These are phyloP conservation scores for Canis aureus DNA, from an alignment of 2,113 vertebrate genomes.

Conservation along the genomic window DNA sequence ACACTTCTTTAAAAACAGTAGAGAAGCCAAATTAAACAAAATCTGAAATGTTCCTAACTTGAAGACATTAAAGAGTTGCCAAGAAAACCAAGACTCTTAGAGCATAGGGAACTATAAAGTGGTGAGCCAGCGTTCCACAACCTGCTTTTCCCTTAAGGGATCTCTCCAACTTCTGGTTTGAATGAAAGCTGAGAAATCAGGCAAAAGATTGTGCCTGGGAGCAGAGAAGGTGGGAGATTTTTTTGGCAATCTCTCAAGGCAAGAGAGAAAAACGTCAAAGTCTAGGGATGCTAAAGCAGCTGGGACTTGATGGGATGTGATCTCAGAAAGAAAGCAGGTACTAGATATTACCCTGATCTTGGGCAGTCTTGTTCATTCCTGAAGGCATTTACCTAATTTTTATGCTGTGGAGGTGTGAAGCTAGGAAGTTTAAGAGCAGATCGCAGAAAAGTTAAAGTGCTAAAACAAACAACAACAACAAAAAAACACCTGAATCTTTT, in stretches of 20 bases:
- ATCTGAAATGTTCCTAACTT: not conserved
- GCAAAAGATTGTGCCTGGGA: not conserved
- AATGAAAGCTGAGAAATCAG: not conserved
- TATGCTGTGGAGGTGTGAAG: not conserved
- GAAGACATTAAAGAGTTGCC: not conserved
- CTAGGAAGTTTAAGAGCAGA: not conserved
- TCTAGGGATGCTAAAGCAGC: not conserved
- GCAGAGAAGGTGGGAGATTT: not conserved
- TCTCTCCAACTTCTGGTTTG: not conserved
- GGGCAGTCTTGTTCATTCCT: not conserved
- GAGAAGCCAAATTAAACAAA: constrained; percentile 1
- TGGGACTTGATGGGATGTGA: not conserved
- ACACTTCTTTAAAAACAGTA: not conserved
- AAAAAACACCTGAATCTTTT: no score
- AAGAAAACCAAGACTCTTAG: not conserved
- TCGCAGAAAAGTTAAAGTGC: not conserved
- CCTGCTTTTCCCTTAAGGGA: not conserved
- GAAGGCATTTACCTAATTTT: not conserved
- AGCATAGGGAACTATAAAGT: not conserved
- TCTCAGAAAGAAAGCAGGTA: not conserved
- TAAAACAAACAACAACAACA: no score
- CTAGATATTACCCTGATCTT: not conserved
- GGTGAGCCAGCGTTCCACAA: not conserved
- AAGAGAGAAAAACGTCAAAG: not conserved
- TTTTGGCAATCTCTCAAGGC: not conserved